Percentiles rank a stretch among this genome's conserved stretches.
phyloP scores from a whole-genome alignment of 2,113 vertebrate genomes.

The Mormoops blainvillei region DNA sequence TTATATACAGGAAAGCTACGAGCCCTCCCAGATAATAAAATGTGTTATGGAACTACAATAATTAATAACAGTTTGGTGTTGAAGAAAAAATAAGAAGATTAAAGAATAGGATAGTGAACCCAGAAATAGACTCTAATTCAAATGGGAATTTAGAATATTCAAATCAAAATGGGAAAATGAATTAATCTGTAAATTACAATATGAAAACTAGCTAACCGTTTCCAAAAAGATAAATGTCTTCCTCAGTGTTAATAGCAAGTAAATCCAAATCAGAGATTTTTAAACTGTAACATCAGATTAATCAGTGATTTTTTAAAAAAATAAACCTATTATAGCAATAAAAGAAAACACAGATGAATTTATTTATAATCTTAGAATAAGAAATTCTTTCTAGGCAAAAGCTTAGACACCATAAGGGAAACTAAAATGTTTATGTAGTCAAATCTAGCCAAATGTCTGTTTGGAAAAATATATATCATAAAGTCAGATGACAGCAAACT shows the following conservation, averaged over 20 bases:
- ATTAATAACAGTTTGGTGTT: constrained; percentile 40
- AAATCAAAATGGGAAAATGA: constrained; percentile 36
- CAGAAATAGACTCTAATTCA: constrained; percentile 41
- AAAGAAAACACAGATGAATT: constrained; percentile 5
- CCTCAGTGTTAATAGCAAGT: not conserved
- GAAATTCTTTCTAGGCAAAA: constrained; percentile 35
- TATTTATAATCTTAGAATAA: constrained; percentile 22
- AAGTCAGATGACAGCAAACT: not conserved
- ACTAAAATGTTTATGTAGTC: constrained; percentile 29
- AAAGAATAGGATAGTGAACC: constrained; percentile 9
- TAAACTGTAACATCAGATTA: constrained; percentile 40
- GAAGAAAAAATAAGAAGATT: constrained; percentile 23
- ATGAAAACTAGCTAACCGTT: not conserved
- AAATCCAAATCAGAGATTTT: constrained; percentile 25
- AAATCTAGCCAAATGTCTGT: not conserved
- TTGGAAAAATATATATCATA: not conserved
- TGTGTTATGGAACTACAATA: not conserved
- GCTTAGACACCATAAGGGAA: not conserved
- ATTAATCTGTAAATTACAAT: constrained; percentile 38
- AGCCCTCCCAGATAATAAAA: constrained; percentile 9
- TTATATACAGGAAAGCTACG: not conserved
- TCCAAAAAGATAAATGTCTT: constrained; percentile 2
- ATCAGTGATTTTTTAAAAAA: not conserved
- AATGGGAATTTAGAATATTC: constrained; percentile 29
- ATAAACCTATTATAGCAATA: not conserved